These are phyloP conservation scores for Drepanosiphum platanoidis DNA, from an alignment of 2,888 invertebrate species.

Conservation along the genomic window DNA sequence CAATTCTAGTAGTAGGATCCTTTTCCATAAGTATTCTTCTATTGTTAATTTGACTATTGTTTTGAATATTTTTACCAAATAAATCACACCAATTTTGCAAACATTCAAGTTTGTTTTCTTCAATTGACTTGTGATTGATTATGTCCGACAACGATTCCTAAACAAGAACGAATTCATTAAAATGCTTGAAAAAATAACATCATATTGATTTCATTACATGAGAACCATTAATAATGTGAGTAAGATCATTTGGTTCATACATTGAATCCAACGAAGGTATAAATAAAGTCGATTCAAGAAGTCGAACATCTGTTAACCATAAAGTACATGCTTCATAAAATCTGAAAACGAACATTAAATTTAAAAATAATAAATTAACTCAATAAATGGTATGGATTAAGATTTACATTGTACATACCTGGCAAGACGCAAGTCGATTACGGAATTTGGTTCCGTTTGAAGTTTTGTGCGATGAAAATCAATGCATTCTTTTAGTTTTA, in stretches of 20 bases:
- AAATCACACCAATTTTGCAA: slow-evolving; percentile 71
- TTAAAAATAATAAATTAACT: slow-evolving; percentile 31
- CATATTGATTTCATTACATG: slow-evolving; percentile 41
- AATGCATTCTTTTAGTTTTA: slow-evolving; percentile 74
- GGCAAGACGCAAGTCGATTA: slow-evolving; percentile 62
- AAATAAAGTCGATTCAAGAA: slow-evolving; percentile 76
- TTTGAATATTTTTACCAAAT: slow-evolving; percentile 69
- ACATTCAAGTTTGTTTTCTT: slow-evolving; percentile 70
- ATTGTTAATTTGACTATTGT: slow-evolving; percentile 65
- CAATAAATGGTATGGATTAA: slow-evolving; percentile 59
- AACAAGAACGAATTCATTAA: slow-evolving; percentile 60
- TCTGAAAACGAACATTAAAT: slow-evolving; percentile 67
- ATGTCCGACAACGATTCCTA: slow-evolving; percentile 77
- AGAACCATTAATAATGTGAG: slow-evolving; percentile 72
- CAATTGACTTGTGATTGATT: slow-evolving; percentile 72
- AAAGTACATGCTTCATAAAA: slow-evolving; percentile 75
- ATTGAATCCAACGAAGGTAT: slow-evolving; percentile 78
- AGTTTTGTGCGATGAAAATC: slow-evolving; percentile 66
- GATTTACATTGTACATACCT: slow-evolving; percentile 6
- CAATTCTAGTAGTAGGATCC: slow-evolving; percentile 72
- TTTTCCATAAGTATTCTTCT: slow-evolving; percentile 66
- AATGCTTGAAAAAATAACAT: background rate
- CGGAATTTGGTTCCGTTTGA: slow-evolving; percentile 60
- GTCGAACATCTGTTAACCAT: slow-evolving; percentile 82
- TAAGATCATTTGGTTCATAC: slow-evolving; percentile 75